Base-by-base conservation (phyloP, 2,888 invertebrate genomes). In the Melangyna quadrimaculata region DNA sequence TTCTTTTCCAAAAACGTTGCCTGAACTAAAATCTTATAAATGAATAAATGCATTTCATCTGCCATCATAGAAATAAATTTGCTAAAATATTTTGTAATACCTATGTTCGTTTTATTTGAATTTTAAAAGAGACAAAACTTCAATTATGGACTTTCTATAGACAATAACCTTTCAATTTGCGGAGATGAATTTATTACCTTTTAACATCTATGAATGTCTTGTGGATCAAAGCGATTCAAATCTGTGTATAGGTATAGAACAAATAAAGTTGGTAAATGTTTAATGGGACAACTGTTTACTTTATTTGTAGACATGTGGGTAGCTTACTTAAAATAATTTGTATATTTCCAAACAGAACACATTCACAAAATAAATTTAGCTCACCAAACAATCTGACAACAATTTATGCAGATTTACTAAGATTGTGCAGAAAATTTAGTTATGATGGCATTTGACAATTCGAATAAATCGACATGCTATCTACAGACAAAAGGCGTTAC, bases 371-470 rank as follows among this genome's bases (percentile, higher is more conserved):
- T 19, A 69, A 69, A 40, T 48, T 24, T 22, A 22, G 22, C 43
- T 14, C 9, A 51, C 22, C 12, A 32, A 67, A 51, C 27, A 61
- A 24, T 53, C 61, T 73, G 51, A 27, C 32, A 27, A 51, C 22
- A 61, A 78, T 78, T 70, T 78, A 51, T 53, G 70, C 24, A 75
- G 45, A 75, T 35, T 61, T 12, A 22, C 57, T 57, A 40, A 59
- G 70, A 78, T 70, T 78, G 61, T 61, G 51, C 29, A 70, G 51
- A 70, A 61, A 78, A 78, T 78, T 78, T 32, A 53, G 77, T 78
- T 63, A 74, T 63, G 72, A 67, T 35, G 61, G 24, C 51, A 61
- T 78, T 61, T 61, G 70, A 78, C 51, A 61, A 70, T 53, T 63
- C 40, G 53, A 40, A 63, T 63, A 74, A 74, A 74, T 74, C 73